A percentile compares a stretch with the other conserved stretches of the same genome.
These are phyloP conservation scores for Fregetta grallaria DNA, from an alignment of 2,113 vertebrate genomes.

Conservation along the genomic window DNA sequence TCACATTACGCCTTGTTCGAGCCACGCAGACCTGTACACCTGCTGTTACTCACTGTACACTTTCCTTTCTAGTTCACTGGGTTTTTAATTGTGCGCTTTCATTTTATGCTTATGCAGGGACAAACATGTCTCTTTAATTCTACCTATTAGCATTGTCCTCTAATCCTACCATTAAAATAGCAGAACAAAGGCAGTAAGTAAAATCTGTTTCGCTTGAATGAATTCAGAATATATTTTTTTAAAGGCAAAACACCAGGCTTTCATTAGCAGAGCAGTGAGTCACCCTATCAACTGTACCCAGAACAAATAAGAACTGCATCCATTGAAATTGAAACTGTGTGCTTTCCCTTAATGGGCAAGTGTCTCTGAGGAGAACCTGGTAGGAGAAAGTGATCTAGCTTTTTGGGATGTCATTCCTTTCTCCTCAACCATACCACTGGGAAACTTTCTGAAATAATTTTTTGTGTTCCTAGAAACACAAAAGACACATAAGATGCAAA, in stretches of 20 bases:
- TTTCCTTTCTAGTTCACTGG: background rate
- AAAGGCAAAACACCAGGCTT: constrained; percentile 38
- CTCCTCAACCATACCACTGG: constrained; percentile 23
- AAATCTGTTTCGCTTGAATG: constrained; percentile 39
- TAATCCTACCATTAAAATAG: constrained; percentile 29
- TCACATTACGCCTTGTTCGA: background rate
- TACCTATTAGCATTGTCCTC: constrained; percentile 12
- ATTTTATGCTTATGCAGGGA: constrained; percentile 25
- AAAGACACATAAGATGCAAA: background rate
- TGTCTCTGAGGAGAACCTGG: constrained; percentile 42
- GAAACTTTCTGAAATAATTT: background rate
- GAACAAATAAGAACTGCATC: constrained; percentile 65
- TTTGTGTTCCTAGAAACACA: background rate
- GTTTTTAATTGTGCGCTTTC: constrained; percentile 16
- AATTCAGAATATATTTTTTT: constrained; percentile 44
- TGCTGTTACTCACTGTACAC: background rate
- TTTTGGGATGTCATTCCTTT: constrained; percentile 43
- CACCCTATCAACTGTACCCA: constrained; percentile 59
- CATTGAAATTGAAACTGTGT: constrained; percentile 55
- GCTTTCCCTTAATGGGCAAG: constrained; percentile 47
- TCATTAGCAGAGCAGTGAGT: constrained; percentile 65
- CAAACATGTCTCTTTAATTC: constrained; percentile 20
- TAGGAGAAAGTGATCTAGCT: constrained; percentile 42
- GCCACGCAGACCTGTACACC: background rate
- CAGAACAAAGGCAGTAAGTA: constrained; percentile 24